Base-by-base conservation (phyloP, 2,888 invertebrate genomes). In the Tanaodytes sp. region DNA sequence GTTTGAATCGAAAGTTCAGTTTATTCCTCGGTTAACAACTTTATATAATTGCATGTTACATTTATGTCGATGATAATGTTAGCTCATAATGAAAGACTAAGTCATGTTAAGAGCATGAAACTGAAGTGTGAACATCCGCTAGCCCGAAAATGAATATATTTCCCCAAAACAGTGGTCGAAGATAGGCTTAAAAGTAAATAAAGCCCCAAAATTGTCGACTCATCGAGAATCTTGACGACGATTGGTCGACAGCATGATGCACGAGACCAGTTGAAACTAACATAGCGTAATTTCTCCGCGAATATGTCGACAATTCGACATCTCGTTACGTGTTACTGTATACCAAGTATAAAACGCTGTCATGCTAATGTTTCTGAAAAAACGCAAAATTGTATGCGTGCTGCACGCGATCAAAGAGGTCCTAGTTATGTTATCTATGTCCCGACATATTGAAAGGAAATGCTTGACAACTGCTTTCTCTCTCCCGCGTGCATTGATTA, bases 351-450 rank as follows among this genome's bases (percentile, higher is more conserved):
- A n/a, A n/a, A n/a, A n/a, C 39, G 71, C 69, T 73, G 71, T 69
- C 69, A 67, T 71, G 73, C 63, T 66, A 75, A 72, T 69, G 67
- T 72, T 73, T 71, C 70, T 66, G 61, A 67, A 69, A 69, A 73
- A 73, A 73, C 42, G 68, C 54, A 51, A 63, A 70, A 73, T 72
- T 61, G 72, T 65, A 67, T 74, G 73, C 74, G 74, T 70, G 73
- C 30, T 49, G 69, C 73, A 72, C 73, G 71, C 73, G 69, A 73
- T 65, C 62, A 49, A 18, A 71, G 71, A 63, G 62, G 59, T 62
- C 62, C 61, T 58, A 65, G 68, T 64, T 64, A 66, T 61, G 71
- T 57, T 68, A 71, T 68, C 62, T 62, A 62, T 65, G 68, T 58
- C 62, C 72, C 46, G 59, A 61, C 72, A 64, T 58, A 55, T 37